Conservation (phyloP, 37 sponge, comb jelly and placozoan species). For the Halisarca cf. caerulea region DNA sequence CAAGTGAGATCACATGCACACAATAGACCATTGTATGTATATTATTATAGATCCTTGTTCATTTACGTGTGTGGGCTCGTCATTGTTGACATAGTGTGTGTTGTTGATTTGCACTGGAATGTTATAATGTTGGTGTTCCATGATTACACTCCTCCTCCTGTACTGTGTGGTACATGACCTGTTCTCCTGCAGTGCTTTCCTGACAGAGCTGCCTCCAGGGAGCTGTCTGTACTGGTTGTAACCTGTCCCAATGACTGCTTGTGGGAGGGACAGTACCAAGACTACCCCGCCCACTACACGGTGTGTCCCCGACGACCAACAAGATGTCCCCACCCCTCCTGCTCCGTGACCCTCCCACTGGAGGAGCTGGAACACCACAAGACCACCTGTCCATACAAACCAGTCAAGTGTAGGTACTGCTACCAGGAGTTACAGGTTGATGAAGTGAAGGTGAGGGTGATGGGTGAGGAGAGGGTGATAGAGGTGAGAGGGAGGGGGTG, state of each 20-base stretch:
- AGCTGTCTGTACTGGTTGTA: not conserved
- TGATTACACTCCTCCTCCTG: no score
- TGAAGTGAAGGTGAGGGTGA: not conserved
- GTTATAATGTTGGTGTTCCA: no score
- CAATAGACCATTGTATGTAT: not conserved
- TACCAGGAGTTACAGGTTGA: not conserved
- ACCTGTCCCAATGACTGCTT: constrained; percentile 22
- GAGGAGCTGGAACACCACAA: not conserved
- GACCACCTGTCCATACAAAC: not conserved
- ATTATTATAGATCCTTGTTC: no score
- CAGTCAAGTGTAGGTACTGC: not conserved
- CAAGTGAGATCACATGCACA: no score
- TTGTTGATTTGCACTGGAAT: no score
- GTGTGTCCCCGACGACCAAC: not conserved
- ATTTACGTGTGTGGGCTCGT: no score
- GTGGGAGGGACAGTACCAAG: constrained; percentile 18
- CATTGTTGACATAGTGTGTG: no score
- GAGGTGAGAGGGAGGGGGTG: not conserved
- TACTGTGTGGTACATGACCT: no score
- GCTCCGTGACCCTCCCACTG: not conserved
- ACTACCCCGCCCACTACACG: not conserved
- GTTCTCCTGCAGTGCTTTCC: constrained; percentile 7
- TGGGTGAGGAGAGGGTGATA: not conserved
- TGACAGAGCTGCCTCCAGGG: constrained; percentile 21
- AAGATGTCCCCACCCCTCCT: not conserved